Evolutionary conservation across 64 coral and sea anemone genomes (phyloP).

Genomic region (Dendrophyllia cribrosa): DNA sequence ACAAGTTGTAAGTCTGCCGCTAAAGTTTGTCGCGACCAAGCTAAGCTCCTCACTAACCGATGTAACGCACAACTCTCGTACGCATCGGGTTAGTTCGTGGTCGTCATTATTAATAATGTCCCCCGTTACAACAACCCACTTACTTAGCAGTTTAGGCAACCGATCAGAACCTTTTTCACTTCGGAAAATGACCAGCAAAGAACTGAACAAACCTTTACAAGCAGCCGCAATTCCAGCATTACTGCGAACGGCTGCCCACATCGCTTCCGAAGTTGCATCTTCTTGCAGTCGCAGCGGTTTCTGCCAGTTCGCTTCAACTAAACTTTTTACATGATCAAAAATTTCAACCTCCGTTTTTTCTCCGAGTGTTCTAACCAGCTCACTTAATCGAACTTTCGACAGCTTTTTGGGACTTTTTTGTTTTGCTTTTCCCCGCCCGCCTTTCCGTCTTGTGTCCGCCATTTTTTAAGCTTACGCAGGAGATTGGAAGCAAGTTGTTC

Average conservation of each 20-base stretch:
- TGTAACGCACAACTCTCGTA: background rate
- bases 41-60: background rate
- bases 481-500: too few species aligned
- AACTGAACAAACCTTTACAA: constrained; percentile 27
- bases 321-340: too few species aligned
- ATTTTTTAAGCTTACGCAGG: background rate
- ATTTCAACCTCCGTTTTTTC: too few species aligned
- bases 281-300: too few species aligned
- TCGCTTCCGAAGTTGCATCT: too few species aligned
- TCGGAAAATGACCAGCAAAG: background rate
- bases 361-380: too few species aligned
- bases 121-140: background rate
- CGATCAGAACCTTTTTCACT: constrained; percentile 20
- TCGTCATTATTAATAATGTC: constrained; percentile 18
- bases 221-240: background rate
- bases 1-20: background rate
- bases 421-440: background rate
- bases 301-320: too few species aligned
- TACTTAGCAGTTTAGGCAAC: constrained; percentile 21
- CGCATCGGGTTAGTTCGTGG: background rate
- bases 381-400: too few species aligned
- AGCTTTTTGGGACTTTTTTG: background rate
- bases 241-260: too few species aligned
- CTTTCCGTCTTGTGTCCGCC: background rate
- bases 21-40: background rate